These are phyloP conservation scores for Tiliacea citrago DNA, from an alignment of 2,888 invertebrate species.

Conservation along the genomic window DNA sequence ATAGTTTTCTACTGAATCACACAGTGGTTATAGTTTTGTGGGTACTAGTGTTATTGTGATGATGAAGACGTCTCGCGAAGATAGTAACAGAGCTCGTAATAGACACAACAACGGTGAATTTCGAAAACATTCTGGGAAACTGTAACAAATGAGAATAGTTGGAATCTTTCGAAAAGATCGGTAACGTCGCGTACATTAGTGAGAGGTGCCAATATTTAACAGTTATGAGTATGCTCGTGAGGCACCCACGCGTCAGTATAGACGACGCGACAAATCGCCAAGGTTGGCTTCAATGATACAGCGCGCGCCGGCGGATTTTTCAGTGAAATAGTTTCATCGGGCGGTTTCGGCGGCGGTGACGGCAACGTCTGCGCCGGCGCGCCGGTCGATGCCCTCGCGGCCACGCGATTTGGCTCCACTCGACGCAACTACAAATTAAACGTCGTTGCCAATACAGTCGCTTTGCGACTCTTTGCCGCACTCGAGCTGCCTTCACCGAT, in stretches of 20 bases:
- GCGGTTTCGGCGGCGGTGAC: conserved; percentile 83
- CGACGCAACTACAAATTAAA: conserved; percentile 81
- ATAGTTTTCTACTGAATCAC: conserved; percentile 46
- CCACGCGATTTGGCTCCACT: conserved; percentile 86
- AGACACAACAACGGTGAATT: conserved; percentile 61
- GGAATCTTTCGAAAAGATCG: conserved; percentile 64
- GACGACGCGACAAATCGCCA: conserved; percentile 89
- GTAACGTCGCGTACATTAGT: conserved; percentile 71
- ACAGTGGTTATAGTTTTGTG: conserved; percentile 22
- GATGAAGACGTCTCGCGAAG: conserved; percentile 25
- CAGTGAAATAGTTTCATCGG: conserved; percentile 89
- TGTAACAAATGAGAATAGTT: conserved; percentile 69
- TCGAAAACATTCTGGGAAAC: conserved; percentile 62
- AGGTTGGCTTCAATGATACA: conserved; percentile 88
- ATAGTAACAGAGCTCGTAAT: conserved; percentile 43
- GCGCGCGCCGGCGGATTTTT: conserved; percentile 86
- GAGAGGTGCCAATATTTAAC: conserved; percentile 85
- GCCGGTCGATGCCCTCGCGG: conserved; percentile 88
- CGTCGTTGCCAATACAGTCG: conserved; percentile 74
- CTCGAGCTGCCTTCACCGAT: conserved; percentile 60
- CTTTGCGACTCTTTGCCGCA: conserved; percentile 52
- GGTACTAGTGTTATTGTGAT: conserved; percentile 33
- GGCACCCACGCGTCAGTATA: conserved; percentile 86
- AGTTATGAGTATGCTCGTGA: conserved; percentile 83
- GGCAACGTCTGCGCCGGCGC: conserved; percentile 89